Evolutionary conservation across 2,888 invertebrate species (phyloP), one percentile per base, ranked within the genome.

Genomic region (Zaprionus obscuricornis): DNA sequence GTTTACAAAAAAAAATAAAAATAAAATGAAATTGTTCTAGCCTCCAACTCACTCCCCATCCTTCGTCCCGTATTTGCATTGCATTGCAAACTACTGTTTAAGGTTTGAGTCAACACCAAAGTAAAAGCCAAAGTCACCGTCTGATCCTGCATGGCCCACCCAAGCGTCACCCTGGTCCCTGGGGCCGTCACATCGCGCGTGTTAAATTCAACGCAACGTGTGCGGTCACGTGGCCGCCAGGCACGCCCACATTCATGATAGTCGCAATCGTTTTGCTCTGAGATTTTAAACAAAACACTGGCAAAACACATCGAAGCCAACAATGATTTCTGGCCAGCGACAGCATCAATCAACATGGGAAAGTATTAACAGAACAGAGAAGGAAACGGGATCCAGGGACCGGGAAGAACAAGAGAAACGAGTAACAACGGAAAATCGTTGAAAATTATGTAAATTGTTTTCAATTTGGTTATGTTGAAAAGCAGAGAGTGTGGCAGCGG

Each of bases 201-300:
- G 82, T 74, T 63, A 75, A 81, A 82, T 78, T 78, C 79, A 71
- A 84, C 81, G 68, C 82, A 82, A 68, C 79, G 83, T 74, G 74
- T 85, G 83, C 69, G 79, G 83, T 76, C 82, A 82, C 82, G 82
- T 82, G 82, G 66, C 84, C 20, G 31, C 33, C 14, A 4, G 46
- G 47, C 74, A 85, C 82, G 82, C 82, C 82, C 82, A 76, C 78
- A 46, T 69, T 60, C 65, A 78, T 78, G 78, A 82, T 85, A 81
- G 79, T 74, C 84, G 70, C 83, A 77, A 75, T 78, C 71, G 71
- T 42, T 39, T 29, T 22, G 50, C 62, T 2, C 14, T 50, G 37
- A 52, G 69, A 65, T 67, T 74, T 64, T 22, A 34, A 42, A 69
- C 68, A 71, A 81, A 68, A 73, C 63, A 58, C 20, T 43, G 45